Percentiles rank a stretch among this genome's conserved stretches.
Evolutionary conservation across 2,797 vertebrate genomes (phyloP).

Genomic region (Geotrypetes seraphini): DNA sequence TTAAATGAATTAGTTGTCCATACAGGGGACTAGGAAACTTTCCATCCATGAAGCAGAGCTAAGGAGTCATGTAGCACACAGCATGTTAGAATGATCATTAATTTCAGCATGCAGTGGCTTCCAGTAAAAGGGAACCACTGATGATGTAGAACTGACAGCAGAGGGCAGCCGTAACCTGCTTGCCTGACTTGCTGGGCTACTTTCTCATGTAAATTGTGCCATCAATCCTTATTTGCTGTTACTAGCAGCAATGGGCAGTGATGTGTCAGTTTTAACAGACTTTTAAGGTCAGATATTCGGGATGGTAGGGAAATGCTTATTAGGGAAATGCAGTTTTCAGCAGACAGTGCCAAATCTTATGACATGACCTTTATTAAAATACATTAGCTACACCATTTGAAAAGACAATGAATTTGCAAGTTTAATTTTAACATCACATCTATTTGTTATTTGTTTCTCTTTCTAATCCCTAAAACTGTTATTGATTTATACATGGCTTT

Average conservation of each 20-base stretch:
- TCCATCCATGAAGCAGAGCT: too few species aligned
- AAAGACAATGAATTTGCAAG: slow-evolving; percentile 5
- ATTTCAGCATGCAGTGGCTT: fast-evolving
- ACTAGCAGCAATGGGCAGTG: slow-evolving; percentile 7
- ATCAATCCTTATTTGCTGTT: slow-evolving; percentile 10
- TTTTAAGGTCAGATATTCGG: not conserved
- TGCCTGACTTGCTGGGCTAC: slow-evolving; percentile 8
- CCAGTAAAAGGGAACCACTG: not conserved
- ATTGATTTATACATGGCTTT: not conserved
- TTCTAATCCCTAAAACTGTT: not conserved
- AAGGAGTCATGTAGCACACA: too few species aligned
- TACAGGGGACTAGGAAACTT: too few species aligned
- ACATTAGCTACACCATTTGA: not conserved
- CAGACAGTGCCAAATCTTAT: not conserved
- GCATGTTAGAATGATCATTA: not conserved
- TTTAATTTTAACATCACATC: too few species aligned
- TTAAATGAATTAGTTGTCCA: too few species aligned
- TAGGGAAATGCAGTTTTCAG: not conserved
- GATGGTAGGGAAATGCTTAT: not conserved
- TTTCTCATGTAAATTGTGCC: slow-evolving; percentile 1
- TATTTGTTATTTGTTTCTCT: not conserved
- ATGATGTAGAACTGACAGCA: slow-evolving; percentile 32
- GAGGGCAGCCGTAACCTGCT: slow-evolving; percentile 44
- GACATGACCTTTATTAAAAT: not conserved
- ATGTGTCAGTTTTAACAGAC: slow-evolving; percentile 2